Conservation (phyloP, 2,113 vertebrate species). For the Pseudonaja textilis region DNA sequence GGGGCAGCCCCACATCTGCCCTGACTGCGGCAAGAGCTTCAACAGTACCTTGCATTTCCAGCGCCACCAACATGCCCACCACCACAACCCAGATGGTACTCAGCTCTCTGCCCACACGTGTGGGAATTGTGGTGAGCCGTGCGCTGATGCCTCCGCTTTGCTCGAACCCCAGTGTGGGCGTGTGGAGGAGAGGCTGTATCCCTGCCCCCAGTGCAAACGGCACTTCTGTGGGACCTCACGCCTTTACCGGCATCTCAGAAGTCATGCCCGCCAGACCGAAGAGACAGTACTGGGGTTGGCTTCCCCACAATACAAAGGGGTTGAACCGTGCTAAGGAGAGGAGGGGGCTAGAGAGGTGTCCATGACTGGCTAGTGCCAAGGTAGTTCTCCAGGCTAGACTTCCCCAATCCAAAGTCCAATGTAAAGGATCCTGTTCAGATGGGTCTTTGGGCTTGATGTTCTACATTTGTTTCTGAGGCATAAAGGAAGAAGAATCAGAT, state of each 20-base stretch:
- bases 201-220: constrained; percentile 44
- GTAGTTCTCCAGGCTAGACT: not conserved
- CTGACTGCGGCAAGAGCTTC: constrained; percentile 58
- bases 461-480: not conserved
- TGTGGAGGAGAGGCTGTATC: constrained; percentile 8
- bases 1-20: constrained; percentile 48
- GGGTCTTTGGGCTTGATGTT: not conserved
- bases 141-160: not conserved
- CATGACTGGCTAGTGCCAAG: not conserved
- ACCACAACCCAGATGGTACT: constrained; percentile 8
- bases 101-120: constrained; percentile 27
- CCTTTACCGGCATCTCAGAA: constrained; percentile 23
- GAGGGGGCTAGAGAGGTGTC: accelerated
- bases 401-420: not conserved
- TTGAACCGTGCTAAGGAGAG: not conserved
- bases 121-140: constrained; percentile 32
- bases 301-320: not conserved
- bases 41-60: constrained; percentile 58
- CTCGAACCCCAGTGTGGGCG: constrained; percentile 30
- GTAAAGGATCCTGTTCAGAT: not conserved
- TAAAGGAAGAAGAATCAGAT: not conserved
- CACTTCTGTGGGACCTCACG: constrained; percentile 26
- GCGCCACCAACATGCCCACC: constrained; percentile 53
- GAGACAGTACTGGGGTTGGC: not conserved
- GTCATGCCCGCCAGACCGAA: not conserved